These are phyloP conservation scores for Ennomos quercinarius DNA, from an alignment of 2,888 invertebrate genomes.

Conservation along the genomic window DNA sequence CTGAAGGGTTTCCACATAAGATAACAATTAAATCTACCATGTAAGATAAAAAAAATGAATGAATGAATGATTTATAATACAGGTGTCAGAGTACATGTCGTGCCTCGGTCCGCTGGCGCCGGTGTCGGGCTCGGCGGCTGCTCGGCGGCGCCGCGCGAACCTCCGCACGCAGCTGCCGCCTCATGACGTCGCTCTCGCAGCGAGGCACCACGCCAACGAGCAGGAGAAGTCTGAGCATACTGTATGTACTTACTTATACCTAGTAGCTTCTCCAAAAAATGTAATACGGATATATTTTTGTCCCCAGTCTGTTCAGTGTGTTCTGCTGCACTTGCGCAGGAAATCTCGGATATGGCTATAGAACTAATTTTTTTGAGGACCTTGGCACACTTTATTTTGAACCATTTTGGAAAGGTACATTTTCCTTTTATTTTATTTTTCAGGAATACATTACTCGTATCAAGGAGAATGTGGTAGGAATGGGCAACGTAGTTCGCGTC, in stretches of 20 bases:
- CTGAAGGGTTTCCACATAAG: too few species aligned
- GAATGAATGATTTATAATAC: neutral
- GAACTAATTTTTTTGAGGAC: too few species aligned
- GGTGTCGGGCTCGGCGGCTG: conserved; percentile 92
- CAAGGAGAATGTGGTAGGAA: conserved; percentile 90
- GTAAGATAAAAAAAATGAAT: too few species aligned
- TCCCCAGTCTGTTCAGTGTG: too few species aligned
- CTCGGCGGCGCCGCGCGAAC: conserved; percentile 91
- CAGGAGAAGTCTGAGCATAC: conserved; percentile 79
- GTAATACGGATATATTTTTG: too few species aligned
- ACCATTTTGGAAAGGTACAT: neutral
- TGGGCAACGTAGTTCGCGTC: conserved; percentile 89
- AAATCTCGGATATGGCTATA: too few species aligned
- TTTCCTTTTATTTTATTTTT: conserved; percentile 35
- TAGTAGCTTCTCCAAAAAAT: too few species aligned
- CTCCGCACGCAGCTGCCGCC: conserved; percentile 94
- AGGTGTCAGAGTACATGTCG: conserved; percentile 87
- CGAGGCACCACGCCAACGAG: conserved; percentile 77
- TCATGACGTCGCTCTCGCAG: conserved; percentile 90
- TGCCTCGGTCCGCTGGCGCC: conserved; percentile 91
- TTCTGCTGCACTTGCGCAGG: too few species aligned
- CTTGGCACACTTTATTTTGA: too few species aligned
- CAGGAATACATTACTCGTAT: conserved; percentile 84
- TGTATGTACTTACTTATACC: conserved; percentile 50
- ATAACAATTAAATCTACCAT: too few species aligned